These are phyloP conservation scores for Cephalopachus bancanus DNA, from an alignment of 2,797 vertebrate genomes.

Conservation along the genomic window DNA sequence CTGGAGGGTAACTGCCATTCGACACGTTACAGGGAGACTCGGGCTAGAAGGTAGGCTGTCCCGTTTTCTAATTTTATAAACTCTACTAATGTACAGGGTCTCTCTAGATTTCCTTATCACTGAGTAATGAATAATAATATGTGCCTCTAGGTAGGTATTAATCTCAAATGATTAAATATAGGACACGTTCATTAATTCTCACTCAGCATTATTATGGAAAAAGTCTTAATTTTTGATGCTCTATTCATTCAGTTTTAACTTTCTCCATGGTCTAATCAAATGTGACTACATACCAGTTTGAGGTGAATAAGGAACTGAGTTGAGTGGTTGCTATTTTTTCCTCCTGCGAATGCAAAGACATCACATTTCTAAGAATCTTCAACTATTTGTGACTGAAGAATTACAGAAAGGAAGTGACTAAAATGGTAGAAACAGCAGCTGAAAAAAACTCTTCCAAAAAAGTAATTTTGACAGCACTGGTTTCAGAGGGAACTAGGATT, in stretches of 20 bases:
- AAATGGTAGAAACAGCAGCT: neutral
- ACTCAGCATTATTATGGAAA: neutral
- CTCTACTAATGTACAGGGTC: neutral
- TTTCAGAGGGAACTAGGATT: neutral
- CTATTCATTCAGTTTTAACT: neutral
- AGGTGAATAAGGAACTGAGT: neutral
- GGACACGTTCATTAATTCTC: neutral
- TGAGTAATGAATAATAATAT: neutral
- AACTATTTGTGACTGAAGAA: slow-evolving; percentile 16
- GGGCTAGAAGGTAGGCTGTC: neutral
- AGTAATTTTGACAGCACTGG: neutral
- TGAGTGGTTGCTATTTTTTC: neutral
- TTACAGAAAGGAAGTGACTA: neutral
- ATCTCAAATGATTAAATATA: neutral
- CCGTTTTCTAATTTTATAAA: neutral
- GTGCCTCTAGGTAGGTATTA: neutral
- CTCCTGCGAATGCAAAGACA: neutral
- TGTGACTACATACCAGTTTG: neutral
- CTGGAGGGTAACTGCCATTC: neutral
- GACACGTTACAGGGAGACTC: neutral
- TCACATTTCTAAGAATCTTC: neutral
- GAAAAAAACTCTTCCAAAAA: neutral
- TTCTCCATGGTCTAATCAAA: neutral
- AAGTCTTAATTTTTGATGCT: neutral
- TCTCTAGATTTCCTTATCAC: neutral